Percentiles rank a stretch among this genome's conserved stretches.
phyloP scores from a whole-genome alignment of 1,140 invertebrate genomes.

The Lordiphosa mommai region DNA sequence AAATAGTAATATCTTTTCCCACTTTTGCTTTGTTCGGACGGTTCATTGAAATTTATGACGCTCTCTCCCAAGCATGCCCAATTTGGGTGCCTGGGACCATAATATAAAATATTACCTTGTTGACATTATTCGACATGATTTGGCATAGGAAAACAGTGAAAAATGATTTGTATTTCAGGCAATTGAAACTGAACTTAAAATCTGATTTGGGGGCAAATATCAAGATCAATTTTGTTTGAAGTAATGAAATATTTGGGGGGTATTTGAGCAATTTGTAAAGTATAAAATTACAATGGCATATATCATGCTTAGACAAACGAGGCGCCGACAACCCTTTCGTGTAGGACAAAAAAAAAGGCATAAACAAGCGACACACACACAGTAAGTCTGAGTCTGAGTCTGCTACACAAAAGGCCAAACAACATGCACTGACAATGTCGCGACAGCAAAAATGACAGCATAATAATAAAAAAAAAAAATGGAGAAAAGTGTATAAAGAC shows the following conservation, averaged over 20 bases:
- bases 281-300: constrained; percentile 38
- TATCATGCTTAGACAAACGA: constrained; percentile 7
- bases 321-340: constrained; percentile 25
- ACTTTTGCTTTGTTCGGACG: background rate
- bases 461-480: constrained; percentile 73
- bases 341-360: constrained; percentile 6
- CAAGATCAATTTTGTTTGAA: constrained; percentile 23
- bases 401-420: constrained; percentile 13
- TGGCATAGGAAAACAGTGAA: constrained; percentile 1
- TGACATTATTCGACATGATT: constrained; percentile 10
- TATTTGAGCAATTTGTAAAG: constrained; percentile 19
- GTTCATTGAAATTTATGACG: constrained; percentile 1
- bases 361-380: constrained; percentile 24
- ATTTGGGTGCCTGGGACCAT: background rate
- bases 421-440: constrained; percentile 67
- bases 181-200: constrained; percentile 13
- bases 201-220: constrained; percentile 17
- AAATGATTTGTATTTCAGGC: constrained; percentile 34
- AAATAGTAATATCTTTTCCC: too few species aligned
- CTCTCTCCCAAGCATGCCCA: background rate
- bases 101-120: constrained; percentile 14
- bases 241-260: constrained; percentile 41
- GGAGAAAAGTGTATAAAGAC: constrained; percentile 19
- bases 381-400: constrained; percentile 7
- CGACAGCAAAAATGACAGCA: constrained; percentile 72